Percentiles rank a stretch among this genome's conserved stretches.
Conservation (phyloP, 2,113 vertebrate species). For the Equus quagga region DNA sequence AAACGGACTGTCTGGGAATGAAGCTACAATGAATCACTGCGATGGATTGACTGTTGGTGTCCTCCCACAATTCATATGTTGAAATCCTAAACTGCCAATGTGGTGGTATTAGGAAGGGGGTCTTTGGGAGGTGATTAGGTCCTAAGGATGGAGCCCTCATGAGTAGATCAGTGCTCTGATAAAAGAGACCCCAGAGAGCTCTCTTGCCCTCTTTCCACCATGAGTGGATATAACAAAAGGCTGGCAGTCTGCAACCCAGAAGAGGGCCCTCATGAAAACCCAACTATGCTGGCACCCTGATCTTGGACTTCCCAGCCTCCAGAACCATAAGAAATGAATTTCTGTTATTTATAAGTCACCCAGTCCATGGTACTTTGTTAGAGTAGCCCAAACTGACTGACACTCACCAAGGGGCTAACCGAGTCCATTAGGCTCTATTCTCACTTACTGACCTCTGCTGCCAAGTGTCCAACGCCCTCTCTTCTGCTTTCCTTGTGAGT, state of each 20-base stretch:
- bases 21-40: neutral
- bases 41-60: neutral
- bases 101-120: neutral
- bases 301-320: neutral
- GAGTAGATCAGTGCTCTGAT: neutral
- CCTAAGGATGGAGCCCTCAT: neutral
- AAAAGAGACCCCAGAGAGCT: neutral
- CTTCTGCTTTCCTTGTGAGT: neutral
- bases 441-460: accelerated
- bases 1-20: neutral
- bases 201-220: neutral
- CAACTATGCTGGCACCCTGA: neutral
- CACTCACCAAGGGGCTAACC: neutral
- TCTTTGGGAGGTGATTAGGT: neutral
- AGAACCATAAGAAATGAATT: neutral
- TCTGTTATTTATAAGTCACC: neutral
- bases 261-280: neutral
- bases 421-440: neutral
- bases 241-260: neutral
- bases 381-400: neutral
- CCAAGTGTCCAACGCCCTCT: accelerated
- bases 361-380: neutral
- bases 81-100: neutral
- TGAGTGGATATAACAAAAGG: neutral
- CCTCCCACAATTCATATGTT: neutral